These are phyloP conservation scores for Adineta ricciae DNA, from an alignment of 2,888 invertebrate genomes.

Conservation along the genomic window DNA sequence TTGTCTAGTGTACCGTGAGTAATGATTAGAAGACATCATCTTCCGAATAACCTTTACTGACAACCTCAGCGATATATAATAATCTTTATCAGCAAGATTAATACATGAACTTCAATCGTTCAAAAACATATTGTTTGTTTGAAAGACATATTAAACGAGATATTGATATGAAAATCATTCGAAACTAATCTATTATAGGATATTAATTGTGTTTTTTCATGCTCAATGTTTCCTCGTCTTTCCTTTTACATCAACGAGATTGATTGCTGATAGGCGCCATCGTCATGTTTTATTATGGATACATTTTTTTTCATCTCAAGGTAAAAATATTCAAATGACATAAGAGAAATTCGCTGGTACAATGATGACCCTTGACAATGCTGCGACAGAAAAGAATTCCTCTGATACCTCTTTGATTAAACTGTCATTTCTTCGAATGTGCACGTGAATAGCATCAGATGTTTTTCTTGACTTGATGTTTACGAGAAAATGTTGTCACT, in stretches of 20 bases:
- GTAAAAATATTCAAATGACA: neutral
- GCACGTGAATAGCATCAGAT: neutral
- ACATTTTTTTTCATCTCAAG: neutral
- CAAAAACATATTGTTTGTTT: too few relatives aligned
- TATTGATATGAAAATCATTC: neutral
- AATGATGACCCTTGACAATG: neutral
- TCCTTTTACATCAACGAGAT: neutral
- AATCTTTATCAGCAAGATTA: neutral
- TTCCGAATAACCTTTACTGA: neutral
- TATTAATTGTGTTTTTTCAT: neutral
- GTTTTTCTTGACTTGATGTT: neutral
- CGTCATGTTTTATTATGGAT: neutral
- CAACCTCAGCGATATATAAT: neutral
- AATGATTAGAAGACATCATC: neutral
- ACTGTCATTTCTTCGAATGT: too few relatives aligned
- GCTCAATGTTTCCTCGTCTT: neutral
- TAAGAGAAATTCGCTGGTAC: neutral
- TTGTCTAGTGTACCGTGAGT: neutral
- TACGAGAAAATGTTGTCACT: neutral
- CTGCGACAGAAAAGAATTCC: too few relatives aligned
- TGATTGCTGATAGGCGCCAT: neutral
- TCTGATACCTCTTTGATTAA: too few relatives aligned
- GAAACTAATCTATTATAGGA: neutral
- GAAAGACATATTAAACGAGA: too few relatives aligned
- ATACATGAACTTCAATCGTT: too few relatives aligned